Base-by-base conservation (phyloP, 2,888 invertebrate species). In the Branchellion lobata region DNA sequence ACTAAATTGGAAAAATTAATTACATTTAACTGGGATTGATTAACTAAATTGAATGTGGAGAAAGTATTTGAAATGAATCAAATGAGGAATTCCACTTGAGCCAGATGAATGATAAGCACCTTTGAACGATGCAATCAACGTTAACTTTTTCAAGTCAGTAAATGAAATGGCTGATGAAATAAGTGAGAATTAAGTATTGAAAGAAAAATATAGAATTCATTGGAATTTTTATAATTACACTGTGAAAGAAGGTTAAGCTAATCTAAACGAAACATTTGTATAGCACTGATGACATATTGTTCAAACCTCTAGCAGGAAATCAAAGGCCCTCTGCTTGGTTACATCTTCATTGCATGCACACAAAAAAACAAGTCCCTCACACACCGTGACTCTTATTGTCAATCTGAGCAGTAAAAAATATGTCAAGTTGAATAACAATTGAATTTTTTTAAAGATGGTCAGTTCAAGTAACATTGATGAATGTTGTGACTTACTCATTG, bases 321-420 rank as follows among this genome's bases (percentile, higher is more conserved):
- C 84, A 83, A 86, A 86, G 27, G 87, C 85, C 79, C 84, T 82
- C 53, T 83, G 82, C 71, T 85, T 85, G 53, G 84, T 84, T 81
- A 85, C 84, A 2, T 84, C 84, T 29, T 84, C 82, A 69, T 85
- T 84, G 27, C 86, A 84, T 34, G 84, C 85, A 84, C 86, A 86
- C 82, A 87, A 82, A 82, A 84, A 87, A 61, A 86, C 84, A 33
- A 87, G 83, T 47, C 86, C 86, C 84, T 86, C 85, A 72, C 86
- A 85, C 71, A 86, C 84, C 80, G 86, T 80, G 81, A 86, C 85
- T 82, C 87, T 86, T 82, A 85, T 86, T 77, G 84, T 83, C 82
- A 84, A 85, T 81, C 86, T 80, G 31, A 1, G 34, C n/a, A 33
- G 47, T 47, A 11, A n/a, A n/a, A n/a, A 11, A 14, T 65, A 8